Percentiles rank a stretch among this genome's conserved stretches.
Conservation (phyloP, 2,888 invertebrate species). For the Caenorhabditis sp. region DNA sequence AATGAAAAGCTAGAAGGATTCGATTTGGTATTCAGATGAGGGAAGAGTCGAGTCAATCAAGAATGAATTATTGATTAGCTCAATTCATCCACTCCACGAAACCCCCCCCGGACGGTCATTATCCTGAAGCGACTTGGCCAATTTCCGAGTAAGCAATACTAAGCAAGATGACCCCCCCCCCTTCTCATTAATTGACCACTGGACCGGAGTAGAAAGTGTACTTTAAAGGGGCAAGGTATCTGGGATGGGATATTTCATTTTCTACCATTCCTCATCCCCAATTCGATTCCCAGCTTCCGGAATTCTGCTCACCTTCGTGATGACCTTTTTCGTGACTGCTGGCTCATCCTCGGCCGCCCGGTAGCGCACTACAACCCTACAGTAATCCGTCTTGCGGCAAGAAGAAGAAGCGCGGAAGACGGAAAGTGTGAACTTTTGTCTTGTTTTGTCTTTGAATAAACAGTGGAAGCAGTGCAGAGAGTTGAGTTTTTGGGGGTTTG, state of each 20-base stretch:
- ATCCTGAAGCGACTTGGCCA: background rate
- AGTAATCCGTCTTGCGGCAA: background rate
- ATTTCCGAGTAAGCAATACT: background rate
- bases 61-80: constrained; percentile 3
- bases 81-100: background rate
- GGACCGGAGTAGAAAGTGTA: background rate
- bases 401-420: no score
- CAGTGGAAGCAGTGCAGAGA: constrained; percentile 5
- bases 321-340: background rate
- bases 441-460: constrained; percentile 51
- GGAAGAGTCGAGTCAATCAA: no score
- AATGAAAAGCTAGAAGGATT: no score
- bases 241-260: background rate
- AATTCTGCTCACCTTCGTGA: background rate
- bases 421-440: constrained; percentile 54
- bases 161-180: no score
- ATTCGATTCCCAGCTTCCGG: background rate
- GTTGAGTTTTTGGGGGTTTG: background rate
- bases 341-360: constrained; percentile 4
- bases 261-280: background rate
- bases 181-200: constrained; percentile 1
- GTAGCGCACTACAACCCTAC: background rate
- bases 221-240: background rate
- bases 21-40: no score
- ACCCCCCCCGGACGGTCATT: no score